A percentile compares a stretch with the other conserved stretches of the same genome.
Conservation (phyloP, 2,113 vertebrate species). For the Ceyx margarethae region DNA sequence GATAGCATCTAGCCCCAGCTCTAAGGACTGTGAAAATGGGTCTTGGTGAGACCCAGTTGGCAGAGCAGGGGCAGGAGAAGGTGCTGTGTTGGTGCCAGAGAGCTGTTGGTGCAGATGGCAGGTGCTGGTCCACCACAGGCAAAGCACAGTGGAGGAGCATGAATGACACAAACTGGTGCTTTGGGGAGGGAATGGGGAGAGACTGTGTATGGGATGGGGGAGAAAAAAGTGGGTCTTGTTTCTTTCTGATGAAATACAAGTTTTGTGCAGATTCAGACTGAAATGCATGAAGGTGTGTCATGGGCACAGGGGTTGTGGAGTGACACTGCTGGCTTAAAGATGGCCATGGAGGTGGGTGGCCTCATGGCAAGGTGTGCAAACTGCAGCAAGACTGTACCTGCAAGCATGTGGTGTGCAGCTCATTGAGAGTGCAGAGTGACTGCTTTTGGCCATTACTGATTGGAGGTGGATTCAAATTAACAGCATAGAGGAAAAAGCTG, state of each 20-base stretch:
- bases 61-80: neutral
- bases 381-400: fast-evolving
- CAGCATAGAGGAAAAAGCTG: neutral
- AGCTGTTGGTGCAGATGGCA: neutral
- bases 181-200: too few species aligned
- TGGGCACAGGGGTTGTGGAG: neutral
- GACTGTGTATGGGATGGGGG: neutral
- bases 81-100: neutral
- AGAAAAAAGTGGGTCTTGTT: neutral
- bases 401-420: fast-evolving
- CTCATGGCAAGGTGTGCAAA: fast-evolving
- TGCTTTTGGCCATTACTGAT: neutral
- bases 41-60: neutral
- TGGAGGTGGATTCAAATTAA: neutral
- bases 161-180: neutral
- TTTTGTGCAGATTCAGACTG: neutral
- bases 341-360: fast-evolving
- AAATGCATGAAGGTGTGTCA: fast-evolving
- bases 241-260: neutral
- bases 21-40: neutral
- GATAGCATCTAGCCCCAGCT: neutral
- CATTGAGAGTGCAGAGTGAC: fast-evolving
- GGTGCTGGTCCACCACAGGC: fast-evolving
- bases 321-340: fast-evolving
- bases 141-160: neutral